A percentile compares a stretch with the other conserved stretches of the same genome.
Evolutionary conservation across 2,888 invertebrate genomes (phyloP).

Genomic region (Argyra leucocephala): DNA sequence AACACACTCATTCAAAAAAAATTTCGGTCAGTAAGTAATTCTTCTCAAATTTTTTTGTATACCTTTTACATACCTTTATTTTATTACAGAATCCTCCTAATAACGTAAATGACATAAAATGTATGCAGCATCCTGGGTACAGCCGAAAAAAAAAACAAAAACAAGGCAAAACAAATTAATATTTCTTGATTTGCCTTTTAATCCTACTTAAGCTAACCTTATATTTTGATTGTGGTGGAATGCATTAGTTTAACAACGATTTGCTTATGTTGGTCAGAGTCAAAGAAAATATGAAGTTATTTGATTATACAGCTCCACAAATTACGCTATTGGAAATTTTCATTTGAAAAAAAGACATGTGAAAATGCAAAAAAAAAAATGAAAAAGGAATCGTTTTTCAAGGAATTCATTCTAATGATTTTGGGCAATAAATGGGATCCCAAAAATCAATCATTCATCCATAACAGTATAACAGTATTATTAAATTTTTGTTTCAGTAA

Average conservation of each 20-base stretch:
- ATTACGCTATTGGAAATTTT: background rate
- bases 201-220: background rate
- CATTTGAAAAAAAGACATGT: background rate
- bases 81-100: too few species aligned
- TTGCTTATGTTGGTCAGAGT: background rate
- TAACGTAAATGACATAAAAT: too few species aligned
- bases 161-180: too few species aligned
- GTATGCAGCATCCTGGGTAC: too few species aligned
- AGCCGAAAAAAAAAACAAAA: too few species aligned
- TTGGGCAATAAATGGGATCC: background rate
- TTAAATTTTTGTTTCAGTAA: background rate
- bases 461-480: background rate
- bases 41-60: too few species aligned
- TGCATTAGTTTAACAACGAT: background rate
- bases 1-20: too few species aligned
- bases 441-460: background rate
- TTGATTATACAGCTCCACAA: too few species aligned
- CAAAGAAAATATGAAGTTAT: background rate
- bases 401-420: background rate
- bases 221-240: too few species aligned
- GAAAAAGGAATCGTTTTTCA: background rate
- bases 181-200: constrained; percentile 1
- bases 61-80: too few species aligned
- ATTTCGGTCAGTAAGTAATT: too few species aligned
- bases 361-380: too few species aligned